Evolutionary conservation across 2,797 vertebrate species (phyloP).

Genomic region (Syngnathus rostellatus): DNA sequence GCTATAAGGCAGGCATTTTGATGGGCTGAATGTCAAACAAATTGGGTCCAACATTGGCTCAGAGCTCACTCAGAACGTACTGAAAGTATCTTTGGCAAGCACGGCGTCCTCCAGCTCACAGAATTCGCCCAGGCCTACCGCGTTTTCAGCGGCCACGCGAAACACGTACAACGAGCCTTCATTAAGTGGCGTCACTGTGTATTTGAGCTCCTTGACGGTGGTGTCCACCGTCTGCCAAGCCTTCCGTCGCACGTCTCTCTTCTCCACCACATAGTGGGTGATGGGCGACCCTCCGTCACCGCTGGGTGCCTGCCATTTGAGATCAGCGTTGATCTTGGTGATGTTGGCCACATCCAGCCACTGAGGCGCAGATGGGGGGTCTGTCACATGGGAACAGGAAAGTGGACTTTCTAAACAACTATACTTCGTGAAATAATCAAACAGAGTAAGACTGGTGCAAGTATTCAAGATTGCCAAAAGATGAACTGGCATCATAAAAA

Average conservation of each 20-base stretch:
- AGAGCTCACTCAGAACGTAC: slow-evolving; percentile 64
- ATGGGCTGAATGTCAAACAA: not conserved
- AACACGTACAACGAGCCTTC: slow-evolving; percentile 95
- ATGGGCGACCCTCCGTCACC: slow-evolving; percentile 92
- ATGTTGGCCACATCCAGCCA: slow-evolving; percentile 96
- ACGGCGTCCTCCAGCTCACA: slow-evolving; percentile 91
- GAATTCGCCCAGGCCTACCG: slow-evolving; percentile 85
- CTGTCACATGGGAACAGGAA: slow-evolving; percentile 49
- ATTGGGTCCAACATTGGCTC: not conserved
- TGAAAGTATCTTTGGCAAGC: slow-evolving; percentile 96
- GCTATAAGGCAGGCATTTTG: not conserved
- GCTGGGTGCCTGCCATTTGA: slow-evolving; percentile 93
- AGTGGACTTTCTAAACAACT: not conserved
- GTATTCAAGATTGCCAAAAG: not conserved
- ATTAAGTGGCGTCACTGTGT: slow-evolving; percentile 86
- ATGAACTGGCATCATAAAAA: not conserved
- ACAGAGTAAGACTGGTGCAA: no score
- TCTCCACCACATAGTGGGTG: slow-evolving; percentile 98
- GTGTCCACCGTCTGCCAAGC: slow-evolving; percentile 94
- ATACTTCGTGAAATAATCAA: not conserved
- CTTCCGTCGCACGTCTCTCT: slow-evolving; percentile 93
- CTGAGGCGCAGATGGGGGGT: slow-evolving; percentile 85
- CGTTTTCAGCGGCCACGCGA: slow-evolving; percentile 93
- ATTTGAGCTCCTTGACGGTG: slow-evolving; percentile 91
- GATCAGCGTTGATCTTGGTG: slow-evolving; percentile 83